These are phyloP conservation scores for Poliocrania exsul DNA, from an alignment of 2,797 vertebrate genomes.

Conservation along the genomic window DNA sequence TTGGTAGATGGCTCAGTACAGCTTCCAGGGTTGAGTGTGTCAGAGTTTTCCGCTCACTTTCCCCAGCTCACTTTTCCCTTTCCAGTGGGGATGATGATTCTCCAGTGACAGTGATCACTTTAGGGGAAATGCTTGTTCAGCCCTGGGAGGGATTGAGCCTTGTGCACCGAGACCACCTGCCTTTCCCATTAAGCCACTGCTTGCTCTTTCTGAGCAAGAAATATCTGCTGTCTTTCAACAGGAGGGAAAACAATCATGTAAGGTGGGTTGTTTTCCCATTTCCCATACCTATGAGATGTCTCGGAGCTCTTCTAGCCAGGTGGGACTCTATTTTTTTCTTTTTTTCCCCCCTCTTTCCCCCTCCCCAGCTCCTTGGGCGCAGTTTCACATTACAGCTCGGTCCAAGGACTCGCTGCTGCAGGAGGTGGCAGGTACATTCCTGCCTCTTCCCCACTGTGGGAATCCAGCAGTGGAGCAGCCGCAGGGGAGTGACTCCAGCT, in stretches of 20 bases:
- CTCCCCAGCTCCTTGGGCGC: background rate
- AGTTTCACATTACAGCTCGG: conserved; percentile 14
- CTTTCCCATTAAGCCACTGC: conserved; percentile 52
- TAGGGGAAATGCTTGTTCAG: background rate
- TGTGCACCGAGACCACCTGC: conserved; percentile 1
- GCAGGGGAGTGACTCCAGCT: conserved; percentile 6
- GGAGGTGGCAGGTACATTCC: conserved; percentile 61
- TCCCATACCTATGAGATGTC: background rate
- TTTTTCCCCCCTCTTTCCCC: background rate
- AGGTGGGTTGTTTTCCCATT: conserved; percentile 9
- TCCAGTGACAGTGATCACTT: background rate
- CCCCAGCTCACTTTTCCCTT: background rate
- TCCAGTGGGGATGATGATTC: background rate
- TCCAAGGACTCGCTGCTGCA: background rate
- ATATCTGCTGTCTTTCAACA: conserved; percentile 41
- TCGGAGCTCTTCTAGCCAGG: background rate
- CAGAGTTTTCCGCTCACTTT: background rate
- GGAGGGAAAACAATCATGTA: conserved; percentile 36
- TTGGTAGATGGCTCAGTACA: background rate
- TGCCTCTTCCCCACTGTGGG: conserved; percentile 2
- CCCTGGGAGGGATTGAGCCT: background rate
- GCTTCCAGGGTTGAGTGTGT: background rate
- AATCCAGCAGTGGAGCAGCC: background rate
- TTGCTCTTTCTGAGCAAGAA: background rate
- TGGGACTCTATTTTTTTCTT: background rate